Conservation (phyloP, 2,113 vertebrate species). For the Alethe castanea region DNA sequence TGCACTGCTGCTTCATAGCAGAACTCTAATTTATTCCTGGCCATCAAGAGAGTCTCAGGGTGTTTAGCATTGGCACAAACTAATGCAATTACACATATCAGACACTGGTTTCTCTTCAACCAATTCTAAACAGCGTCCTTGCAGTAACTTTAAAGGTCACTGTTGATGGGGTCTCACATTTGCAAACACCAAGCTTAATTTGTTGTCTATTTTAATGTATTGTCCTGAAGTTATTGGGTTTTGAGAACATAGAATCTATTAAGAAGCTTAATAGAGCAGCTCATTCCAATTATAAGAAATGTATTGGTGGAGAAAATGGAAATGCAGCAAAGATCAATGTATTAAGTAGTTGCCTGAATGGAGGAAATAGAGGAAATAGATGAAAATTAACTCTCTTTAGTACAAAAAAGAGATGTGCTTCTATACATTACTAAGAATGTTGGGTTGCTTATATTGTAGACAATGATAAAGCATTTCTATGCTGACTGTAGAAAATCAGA, state of each 20-base stretch:
- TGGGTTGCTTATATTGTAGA: not conserved
- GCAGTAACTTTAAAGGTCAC: conserved; percentile 47
- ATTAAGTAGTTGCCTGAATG: conserved; percentile 10
- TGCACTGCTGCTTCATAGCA: not conserved
- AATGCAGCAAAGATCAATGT: conserved; percentile 42
- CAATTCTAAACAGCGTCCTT: not conserved
- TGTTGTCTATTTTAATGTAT: conserved; percentile 54
- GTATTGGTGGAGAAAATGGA: conserved; percentile 47
- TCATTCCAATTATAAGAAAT: conserved; percentile 60
- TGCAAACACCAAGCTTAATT: not conserved
- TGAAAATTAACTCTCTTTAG: not conserved
- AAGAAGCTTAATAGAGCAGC: conserved; percentile 57
- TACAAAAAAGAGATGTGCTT: not conserved
- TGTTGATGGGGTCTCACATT: not conserved
- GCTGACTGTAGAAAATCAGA: not conserved
- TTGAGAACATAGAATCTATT: conserved; percentile 55
- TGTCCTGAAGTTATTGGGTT: conserved; percentile 36
- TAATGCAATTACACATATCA: not conserved
- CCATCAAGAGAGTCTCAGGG: not conserved
- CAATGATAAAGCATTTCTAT: not conserved
- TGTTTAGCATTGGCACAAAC: not conserved
- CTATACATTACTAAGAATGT: not conserved
- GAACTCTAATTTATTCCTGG: not conserved
- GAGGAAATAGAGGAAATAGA: conserved; percentile 1
- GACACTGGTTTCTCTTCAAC: not conserved